Base-by-base conservation (phyloP, 2,888 invertebrate species). In the Incurvaria masculella region DNA sequence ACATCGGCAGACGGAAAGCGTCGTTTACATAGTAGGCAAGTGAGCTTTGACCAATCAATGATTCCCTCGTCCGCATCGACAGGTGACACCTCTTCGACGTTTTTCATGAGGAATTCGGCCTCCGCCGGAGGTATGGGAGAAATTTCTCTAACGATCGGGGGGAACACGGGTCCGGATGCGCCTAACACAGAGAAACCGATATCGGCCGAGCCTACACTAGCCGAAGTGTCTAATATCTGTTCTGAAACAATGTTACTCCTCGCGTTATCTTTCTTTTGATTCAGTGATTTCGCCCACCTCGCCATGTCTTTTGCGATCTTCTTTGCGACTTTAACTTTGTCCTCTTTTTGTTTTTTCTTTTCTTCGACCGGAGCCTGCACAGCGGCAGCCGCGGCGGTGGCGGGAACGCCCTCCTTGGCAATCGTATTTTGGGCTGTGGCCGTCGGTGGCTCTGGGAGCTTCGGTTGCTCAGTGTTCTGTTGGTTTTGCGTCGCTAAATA, bases 281-380 rank as follows among this genome's bases (percentile, higher is more conserved):
- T 98, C 54, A 97, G 75, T 11, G 94, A 94, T 60, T 97, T 94
- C 0, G 98, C 99, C 99, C 99, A 99, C 48, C 84, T 69, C 53
- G 84, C 84, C 84, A 84, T 84, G 56, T 84, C 88, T 75, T 97
- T 97, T 0, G 97, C 97, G 57, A 97, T 97, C 69, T 96, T 95
- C 66, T 97, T 97, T 4, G 97, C 97, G 11, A 95, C 94, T 73
- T 97, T 97, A 0, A 95, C 96, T 75, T 97, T 96, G 59, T 96
- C 96, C 51, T 91, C 91, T 58, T 92, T 92, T 42, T 83, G 86
- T 57, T 84, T 86, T 65, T 89, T 91, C 67, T 86, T 86, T 52
- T 83, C 84, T 51, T 84, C 83, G 14, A 72, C 72, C 0, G 69
- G 67, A 17, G 76, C 75, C 46, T 59, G 59, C 4, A 45, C 17